Evolutionary conservation across 2,888 invertebrate genomes (phyloP), one percentile per base, ranked within the genome.

Genomic region (Leptinotarsa juncta): DNA sequence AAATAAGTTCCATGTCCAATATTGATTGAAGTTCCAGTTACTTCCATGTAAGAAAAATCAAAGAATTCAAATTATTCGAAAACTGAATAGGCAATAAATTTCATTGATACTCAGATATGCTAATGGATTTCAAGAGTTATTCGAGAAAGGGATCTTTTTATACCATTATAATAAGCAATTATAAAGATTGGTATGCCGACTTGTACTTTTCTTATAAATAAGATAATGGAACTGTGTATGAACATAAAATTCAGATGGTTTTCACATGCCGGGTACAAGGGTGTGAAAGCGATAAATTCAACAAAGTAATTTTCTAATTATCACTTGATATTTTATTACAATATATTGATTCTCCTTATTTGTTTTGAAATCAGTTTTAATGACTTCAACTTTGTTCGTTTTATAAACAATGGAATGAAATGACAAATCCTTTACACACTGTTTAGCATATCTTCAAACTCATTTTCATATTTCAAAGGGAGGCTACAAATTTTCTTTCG

Each of bases 1-100:
- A 0, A 10, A 32, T 32, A 32, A 2, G 2, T 23, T 10, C 42
- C 51, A 51, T 51, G 51, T 51, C 14, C 20, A 2, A 57, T 57
- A 57, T 23, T 57, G 20, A 57, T 4, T 12, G 15, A 23, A 57
- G 20, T 23, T 57, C 23, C 57, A 57, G 20, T 57, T 20, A 4
- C 4, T 14, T 18, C 20, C 20, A 14, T 57, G 20, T 14, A 20
- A 23, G 20, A 20, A 15, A 23, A 57, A 57, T 57, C 32, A 18
- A 66, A 66, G 48, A 66, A 66, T 66, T 50, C 49, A 49, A 50
- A 74, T 67, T 70, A 65, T 79, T 71, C 68, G 66, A 51, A 65
- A 55, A 62, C 76, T 75, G 75, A 78, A 79, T 76, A 77, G 79
- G 76, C 69, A 75, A 76, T 79, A 78, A 79, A 79, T 78, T 78